Evolutionary conservation across 2,113 vertebrate species (phyloP), one percentile per base, ranked within the genome.

Genomic region (Clarias macrocephalus): DNA sequence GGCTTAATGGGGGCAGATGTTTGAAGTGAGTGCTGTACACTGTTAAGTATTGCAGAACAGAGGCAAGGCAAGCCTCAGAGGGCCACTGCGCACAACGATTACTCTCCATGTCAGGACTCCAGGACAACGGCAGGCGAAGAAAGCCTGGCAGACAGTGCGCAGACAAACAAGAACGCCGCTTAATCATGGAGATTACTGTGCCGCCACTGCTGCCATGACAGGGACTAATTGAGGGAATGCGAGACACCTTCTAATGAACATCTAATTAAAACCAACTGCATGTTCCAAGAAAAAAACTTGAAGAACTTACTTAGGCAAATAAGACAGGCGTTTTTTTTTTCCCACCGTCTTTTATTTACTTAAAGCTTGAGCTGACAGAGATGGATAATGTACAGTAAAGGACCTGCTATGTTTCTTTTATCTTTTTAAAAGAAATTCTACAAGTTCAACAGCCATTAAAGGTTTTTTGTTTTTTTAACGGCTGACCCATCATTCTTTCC

Each of bases 11-110:
- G 96, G 42, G 97, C 96, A 97, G 97, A 97, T 97, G 95, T 96
- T 98, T 97, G 97, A 96, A 99, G 98, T 97, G 97, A 98, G 96
- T 95, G 95, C 96, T 96, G 96, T 96, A 95, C 96, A 95, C 95
- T 95, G 95, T 96, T 97, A 96, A 97, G 97, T 95, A 95, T 88
- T 93, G 94, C 96, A 96, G 97, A 96, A 93, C 93, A 97, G 96
- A 70, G 52, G 52, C 66, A 33, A 84, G 48, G 65, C 92, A 94
- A 94, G 96, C 94, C 95, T 93, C 95, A 86, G 93, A 96, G 95
- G 96, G 95, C 91, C 90, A 96, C 94, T 92, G 94, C 94, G 95
- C 96, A 96, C 96, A 98, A 96, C 68, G 93, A 96, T 95, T 96
- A 94, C 93, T 93, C 95, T 95, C 95, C 95, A 95, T 96, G 96